phyloP scores from a whole-genome alignment of 2,797 vertebrate species.

The Sebastes melanostomus region DNA sequence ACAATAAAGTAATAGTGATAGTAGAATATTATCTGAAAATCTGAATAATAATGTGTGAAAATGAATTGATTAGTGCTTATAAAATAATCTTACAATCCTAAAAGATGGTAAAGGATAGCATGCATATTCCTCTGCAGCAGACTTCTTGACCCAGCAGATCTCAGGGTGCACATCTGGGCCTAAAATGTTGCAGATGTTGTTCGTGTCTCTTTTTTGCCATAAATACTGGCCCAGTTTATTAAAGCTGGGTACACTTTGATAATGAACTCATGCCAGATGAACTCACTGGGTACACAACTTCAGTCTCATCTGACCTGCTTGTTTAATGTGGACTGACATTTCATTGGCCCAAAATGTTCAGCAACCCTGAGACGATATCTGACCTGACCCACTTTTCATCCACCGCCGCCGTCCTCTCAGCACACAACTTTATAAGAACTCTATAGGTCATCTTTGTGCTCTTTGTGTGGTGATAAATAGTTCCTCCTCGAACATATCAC shows the following conservation, averaged over 20 bases:
- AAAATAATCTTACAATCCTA: background rate
- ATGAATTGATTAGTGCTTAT: background rate
- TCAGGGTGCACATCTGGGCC: conserved; percentile 55
- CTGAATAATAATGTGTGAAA: background rate
- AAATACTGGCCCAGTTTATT: conserved; percentile 72
- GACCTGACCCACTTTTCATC: conserved; percentile 76
- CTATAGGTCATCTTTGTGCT: conserved; percentile 23
- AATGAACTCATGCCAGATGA: conserved; percentile 64
- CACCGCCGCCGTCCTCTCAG: conserved; percentile 6
- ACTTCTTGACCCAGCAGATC: conserved; percentile 30
- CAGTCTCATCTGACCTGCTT: conserved; percentile 59
- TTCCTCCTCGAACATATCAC: background rate
- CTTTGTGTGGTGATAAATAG: conserved; percentile 3
- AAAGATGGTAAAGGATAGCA: background rate
- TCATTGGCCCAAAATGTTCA: conserved; percentile 63
- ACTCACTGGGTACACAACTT: conserved; percentile 53
- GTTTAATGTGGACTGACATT: conserved; percentile 70
- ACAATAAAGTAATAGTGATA: background rate
- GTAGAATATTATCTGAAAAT: background rate
- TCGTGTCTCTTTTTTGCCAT: conserved; percentile 44
- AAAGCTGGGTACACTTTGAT: conserved; percentile 54
- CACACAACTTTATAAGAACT: conserved; percentile 49
- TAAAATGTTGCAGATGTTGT: conserved; percentile 65
- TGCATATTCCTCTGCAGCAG: conserved; percentile 9
- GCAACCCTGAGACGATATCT: conserved; percentile 59